phyloP scores from a whole-genome alignment of 2,888 invertebrate genomes.

The Scaptomyza flava region DNA sequence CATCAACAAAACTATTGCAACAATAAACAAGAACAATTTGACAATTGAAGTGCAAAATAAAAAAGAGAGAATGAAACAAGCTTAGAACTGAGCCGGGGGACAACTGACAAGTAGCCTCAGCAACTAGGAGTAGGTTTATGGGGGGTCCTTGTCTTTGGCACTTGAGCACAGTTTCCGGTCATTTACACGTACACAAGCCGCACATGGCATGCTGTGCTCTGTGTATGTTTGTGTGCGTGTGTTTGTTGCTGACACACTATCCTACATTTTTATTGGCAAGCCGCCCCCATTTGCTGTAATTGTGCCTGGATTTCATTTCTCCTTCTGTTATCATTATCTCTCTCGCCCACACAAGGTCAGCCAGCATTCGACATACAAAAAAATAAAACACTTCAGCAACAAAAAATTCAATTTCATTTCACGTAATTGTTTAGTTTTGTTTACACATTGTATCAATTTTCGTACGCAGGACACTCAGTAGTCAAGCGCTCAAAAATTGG shows the following conservation, averaged over 20 bases:
- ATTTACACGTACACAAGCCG: conserved; percentile 76
- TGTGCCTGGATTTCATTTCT: conserved; percentile 36
- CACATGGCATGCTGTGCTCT: conserved; percentile 40
- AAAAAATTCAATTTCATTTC: conserved; percentile 58
- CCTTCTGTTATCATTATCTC: conserved; percentile 33
- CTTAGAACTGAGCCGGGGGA: conserved; percentile 17
- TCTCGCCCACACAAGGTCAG: conserved; percentile 55
- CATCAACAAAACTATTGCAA: conserved; percentile 77
- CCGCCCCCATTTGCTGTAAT: conserved; percentile 40
- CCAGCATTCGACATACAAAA: neutral
- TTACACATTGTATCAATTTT: conserved; percentile 67
- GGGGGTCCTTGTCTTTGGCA: conserved; percentile 40
- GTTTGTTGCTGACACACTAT: conserved; percentile 75
- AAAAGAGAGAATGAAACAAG: conserved; percentile 6
- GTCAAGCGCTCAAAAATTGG: conserved; percentile 50
- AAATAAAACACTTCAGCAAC: neutral
- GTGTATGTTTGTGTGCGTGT: conserved; percentile 17
- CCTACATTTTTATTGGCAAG: conserved; percentile 77
- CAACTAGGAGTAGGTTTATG: conserved; percentile 1
- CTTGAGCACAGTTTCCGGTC: conserved; percentile 82
- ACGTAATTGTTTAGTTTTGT: conserved; percentile 64
- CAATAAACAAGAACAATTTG: conserved; percentile 79
- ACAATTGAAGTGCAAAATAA: conserved; percentile 70
- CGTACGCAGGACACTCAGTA: conserved; percentile 33
- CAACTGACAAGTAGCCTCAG: conserved; percentile 57